Evolutionary conservation across 1,140 invertebrate genomes (phyloP), one percentile per base, ranked within the genome.

Genomic region (Lerema accius): DNA sequence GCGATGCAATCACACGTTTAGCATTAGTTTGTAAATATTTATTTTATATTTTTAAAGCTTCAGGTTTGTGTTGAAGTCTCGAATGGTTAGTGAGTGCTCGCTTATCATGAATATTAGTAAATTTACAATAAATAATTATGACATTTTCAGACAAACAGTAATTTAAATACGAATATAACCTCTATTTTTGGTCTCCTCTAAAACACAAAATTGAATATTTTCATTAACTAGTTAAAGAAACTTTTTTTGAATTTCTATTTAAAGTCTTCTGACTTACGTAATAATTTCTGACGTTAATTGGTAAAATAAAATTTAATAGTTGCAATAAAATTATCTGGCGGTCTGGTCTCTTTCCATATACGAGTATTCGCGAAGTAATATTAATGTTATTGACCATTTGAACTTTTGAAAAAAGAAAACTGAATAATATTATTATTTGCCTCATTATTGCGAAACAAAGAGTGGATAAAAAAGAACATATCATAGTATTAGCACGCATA

Each of bases 11-110:
- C 53, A 75, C 71, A 71, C 65, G 56, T 66, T 56, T 74, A 73
- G 62, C 56, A 63, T 67, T 70, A 42, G n/a, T 63, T 73, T 84
- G 84, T 84, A 84, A 77, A 84, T 86, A 84, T 71, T 69, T 53
- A 67, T 65, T 73, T 75, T 71, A 45, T 63, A 66, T 63, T 59
- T 65, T 56, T 66, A 37, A 65, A 75, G 81, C 80, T 82, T 84
- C 49, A 63, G 72, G 65, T 77, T 77, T 67, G 23, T 71, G 64
- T 75, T 76, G 55, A 46, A 67, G 42, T 71, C 46, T 37, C 9
- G 43, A 7, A 46, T 60, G 51, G 67, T 73, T 71, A 67, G 58
- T 43, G 65, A 63, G 63, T 74, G 60, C 63, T 67, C 45, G 63
- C 70, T 72, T 68, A 51, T 60, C 59, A 65, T 39, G 16, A 60